Evolutionary conservation across 2,113 vertebrate species (phyloP).

Genomic region (Tachycineta bicolor): DNA sequence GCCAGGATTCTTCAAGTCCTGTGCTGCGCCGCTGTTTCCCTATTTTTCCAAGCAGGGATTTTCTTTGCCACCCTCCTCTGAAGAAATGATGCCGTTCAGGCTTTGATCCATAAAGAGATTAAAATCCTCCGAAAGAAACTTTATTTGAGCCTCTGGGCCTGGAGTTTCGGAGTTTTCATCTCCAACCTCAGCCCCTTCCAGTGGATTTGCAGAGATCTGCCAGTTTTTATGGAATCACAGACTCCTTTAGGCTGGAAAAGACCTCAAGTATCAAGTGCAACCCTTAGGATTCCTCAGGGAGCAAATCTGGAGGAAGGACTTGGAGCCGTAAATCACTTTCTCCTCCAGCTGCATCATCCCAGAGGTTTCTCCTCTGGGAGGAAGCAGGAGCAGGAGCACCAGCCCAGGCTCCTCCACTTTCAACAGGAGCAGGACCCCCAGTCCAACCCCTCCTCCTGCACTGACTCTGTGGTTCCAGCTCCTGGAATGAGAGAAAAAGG

Average conservation of each 20-base stretch:
- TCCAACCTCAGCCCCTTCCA: background rate
- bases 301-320: background rate
- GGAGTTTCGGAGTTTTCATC: background rate
- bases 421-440: background rate
- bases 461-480: background rate
- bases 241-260: background rate
- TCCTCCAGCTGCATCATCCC: background rate
- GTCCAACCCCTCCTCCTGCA: background rate
- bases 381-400: background rate
- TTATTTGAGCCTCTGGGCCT: background rate
- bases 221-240: background rate
- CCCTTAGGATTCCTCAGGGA: too few relatives aligned
- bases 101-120: background rate
- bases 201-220: accelerated
- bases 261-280: accelerated
- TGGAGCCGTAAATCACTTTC: background rate
- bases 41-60: background rate
- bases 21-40: background rate
- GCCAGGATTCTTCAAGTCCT: background rate
- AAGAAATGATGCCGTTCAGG: background rate
- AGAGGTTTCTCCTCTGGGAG: background rate
- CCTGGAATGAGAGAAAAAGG: background rate
- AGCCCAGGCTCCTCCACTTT: background rate
- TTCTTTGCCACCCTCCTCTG: background rate
- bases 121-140: background rate